These are phyloP conservation scores for Drosophila bocki DNA, from an alignment of 1,140 invertebrate genomes.

Conservation along the genomic window DNA sequence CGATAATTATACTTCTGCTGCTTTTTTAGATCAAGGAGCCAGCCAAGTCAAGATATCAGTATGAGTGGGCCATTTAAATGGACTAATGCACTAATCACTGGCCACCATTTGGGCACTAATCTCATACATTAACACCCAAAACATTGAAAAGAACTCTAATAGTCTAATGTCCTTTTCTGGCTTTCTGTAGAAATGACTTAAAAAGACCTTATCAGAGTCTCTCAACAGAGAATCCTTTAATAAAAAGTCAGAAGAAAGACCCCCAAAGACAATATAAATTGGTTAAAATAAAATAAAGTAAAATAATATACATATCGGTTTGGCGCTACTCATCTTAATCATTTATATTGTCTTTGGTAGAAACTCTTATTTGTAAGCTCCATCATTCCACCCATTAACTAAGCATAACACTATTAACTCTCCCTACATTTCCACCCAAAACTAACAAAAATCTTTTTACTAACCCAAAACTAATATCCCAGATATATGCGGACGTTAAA, in stretches of 20 bases:
- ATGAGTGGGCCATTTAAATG: slow-evolving; percentile 55
- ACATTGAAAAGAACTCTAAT: background rate
- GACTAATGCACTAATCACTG: slow-evolving; percentile 75
- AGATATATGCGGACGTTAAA: slow-evolving; percentile 56
- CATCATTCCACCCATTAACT: slow-evolving; percentile 8
- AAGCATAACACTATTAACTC: background rate
- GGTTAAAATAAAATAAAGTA: no score
- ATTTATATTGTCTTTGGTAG: background rate
- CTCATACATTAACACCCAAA: slow-evolving; percentile 32
- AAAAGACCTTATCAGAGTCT: no score
- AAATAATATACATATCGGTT: no score
- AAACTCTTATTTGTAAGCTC: background rate
- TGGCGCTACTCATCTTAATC: no score
- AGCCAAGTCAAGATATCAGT: slow-evolving; percentile 60
- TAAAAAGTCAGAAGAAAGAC: background rate
- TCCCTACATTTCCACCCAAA: background rate
- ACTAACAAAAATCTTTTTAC: background rate
- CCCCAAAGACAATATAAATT: background rate
- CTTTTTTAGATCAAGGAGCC: slow-evolving; percentile 52
- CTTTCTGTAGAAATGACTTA: no score
- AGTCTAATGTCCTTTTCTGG: no score
- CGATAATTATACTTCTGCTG: slow-evolving; percentile 25
- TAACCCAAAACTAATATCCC: slow-evolving; percentile 9
- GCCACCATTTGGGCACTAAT: slow-evolving; percentile 61
- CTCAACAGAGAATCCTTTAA: no score